These are phyloP conservation scores for Diploptera punctata DNA, from an alignment of 2,888 invertebrate genomes.

Conservation along the genomic window DNA sequence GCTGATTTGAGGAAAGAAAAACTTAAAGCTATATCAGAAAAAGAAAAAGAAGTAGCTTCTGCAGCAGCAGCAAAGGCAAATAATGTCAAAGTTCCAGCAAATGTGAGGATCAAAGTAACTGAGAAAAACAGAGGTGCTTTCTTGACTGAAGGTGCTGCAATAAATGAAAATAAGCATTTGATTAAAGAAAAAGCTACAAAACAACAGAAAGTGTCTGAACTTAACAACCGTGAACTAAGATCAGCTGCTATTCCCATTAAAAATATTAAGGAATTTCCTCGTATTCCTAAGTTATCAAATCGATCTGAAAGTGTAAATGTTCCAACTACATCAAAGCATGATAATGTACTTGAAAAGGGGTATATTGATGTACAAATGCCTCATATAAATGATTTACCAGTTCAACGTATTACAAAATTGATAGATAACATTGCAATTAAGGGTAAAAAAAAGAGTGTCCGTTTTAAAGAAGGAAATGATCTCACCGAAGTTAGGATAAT, in stretches of 20 bases:
- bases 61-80: conserved; percentile 44
- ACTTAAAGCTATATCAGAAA: conserved; percentile 60
- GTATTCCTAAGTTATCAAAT: neutral
- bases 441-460: neutral
- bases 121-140: conserved; percentile 63
- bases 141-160: conserved; percentile 54
- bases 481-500: neutral
- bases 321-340: neutral
- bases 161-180: conserved; percentile 34
- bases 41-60: conserved; percentile 47
- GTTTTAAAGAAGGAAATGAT: neutral
- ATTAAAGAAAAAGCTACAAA: neutral
- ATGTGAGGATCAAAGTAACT: conserved; percentile 57
- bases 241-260: neutral
- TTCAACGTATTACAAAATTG: neutral
- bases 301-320: no score
- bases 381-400: neutral
- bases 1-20: conserved; percentile 59
- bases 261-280: neutral
- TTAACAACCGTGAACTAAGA: neutral
- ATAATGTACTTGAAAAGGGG: neutral
- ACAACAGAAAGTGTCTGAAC: neutral
- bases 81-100: neutral
- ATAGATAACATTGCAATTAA: neutral
- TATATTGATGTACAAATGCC: neutral